Evolutionary conservation across 53 echinoderm and acorn worm species (phyloP), one percentile per base, ranked within the genome.

Genomic region (Holothuria leucospilota): DNA sequence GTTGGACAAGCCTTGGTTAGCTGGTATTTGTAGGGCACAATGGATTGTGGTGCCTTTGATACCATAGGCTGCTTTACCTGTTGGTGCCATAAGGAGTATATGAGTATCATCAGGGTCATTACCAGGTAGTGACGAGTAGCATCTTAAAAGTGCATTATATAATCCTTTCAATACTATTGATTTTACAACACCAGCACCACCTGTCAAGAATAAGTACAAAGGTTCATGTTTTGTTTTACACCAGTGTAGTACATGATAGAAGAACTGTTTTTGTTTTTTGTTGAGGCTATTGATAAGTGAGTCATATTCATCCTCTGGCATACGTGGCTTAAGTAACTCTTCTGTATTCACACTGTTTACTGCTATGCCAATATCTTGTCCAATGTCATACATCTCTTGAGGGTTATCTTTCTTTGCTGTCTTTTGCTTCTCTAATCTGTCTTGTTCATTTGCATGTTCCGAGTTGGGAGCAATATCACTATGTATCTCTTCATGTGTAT

Each of bases 251-350:
- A 89, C 84, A 82, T 89, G 89, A 75, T 86, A 82, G 65, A 92
- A 89, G 53, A 92, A 69, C 82, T 86, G 66, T 59, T 46, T 82
- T 51, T n/a, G n/a, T n/a, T n/a, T n/a, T n/a, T n/a, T 92, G 89
- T 89, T 92, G n/a, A 77, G 77, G 65, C 73, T 51, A 52, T 71
- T 82, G 20, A 92, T 77, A 26, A 86, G 34, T 82, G 41, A 38
- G 39, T 78, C 24, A 73, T 72, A 84, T 71, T 92, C 83, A 11
- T 73, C 18, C 23, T 92, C 92, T 78, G 84, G 59, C 23, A 92
- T 20, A 20, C 89, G 82, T 16, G 81, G 81, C 34, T 58, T 27
- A 0, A 91, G 29, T 41, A 85, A 46, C 61, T 77, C 85, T 25
- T 89, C 81, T 20, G 42, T 63, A 56, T 51, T 79, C 15, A 70